Percentiles rank a stretch among this genome's conserved stretches.
Conservation (phyloP, 2,888 invertebrate genomes). For the Agrotis ipsilon region DNA sequence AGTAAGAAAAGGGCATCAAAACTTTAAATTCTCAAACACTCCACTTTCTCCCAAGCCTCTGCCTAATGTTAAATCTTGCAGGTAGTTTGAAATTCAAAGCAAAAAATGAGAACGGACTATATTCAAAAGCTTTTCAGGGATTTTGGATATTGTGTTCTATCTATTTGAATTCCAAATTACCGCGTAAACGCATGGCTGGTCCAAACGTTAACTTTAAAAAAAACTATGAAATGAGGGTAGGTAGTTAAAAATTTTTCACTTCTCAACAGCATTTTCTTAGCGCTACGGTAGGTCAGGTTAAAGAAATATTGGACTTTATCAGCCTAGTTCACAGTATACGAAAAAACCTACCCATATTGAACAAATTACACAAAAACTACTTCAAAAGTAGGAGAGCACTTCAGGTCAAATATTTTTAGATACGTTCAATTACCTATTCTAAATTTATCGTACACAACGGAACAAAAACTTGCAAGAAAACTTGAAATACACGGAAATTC, state of each 20-base stretch:
- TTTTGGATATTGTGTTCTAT: too few relatives aligned
- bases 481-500: too few relatives aligned
- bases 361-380: not conserved
- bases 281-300: not conserved
- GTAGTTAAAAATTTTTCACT: constrained; percentile 20
- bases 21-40: not conserved
- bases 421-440: constrained; percentile 13
- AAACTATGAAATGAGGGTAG: constrained; percentile 14
- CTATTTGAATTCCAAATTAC: too few relatives aligned
- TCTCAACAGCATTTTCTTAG: not conserved
- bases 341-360: not conserved
- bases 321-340: not conserved
- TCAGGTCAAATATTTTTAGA: constrained; percentile 39
- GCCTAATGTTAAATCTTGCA: too few relatives aligned
- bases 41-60: too few relatives aligned
- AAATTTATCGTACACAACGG: not conserved
- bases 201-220: too few relatives aligned
- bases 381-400: not conserved
- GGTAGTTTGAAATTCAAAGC: not conserved
- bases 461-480: not conserved
- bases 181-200: not conserved
- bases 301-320: not conserved
- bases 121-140: too few relatives aligned
- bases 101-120: too few relatives aligned
- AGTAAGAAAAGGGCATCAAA: not conserved